phyloP scores from a whole-genome alignment of 2,888 invertebrate species.

The Scelioninae gen. 1 region DNA sequence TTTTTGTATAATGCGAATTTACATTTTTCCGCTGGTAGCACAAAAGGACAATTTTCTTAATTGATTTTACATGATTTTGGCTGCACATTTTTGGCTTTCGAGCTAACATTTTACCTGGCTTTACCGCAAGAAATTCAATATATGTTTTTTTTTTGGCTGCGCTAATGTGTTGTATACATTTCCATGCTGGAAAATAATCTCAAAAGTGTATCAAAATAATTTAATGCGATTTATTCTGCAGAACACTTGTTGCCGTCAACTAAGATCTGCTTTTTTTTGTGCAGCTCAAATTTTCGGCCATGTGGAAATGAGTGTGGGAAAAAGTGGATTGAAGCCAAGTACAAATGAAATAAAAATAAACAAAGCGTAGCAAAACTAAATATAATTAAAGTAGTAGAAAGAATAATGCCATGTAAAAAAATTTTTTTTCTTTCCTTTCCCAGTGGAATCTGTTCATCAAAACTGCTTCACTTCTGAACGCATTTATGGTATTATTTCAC shows the following conservation, averaged over 20 bases:
- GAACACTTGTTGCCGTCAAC: slow-evolving; percentile 59
- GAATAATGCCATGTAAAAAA: slow-evolving; percentile 23
- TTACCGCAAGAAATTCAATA: no score
- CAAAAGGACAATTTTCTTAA: no score
- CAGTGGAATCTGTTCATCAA: slow-evolving; percentile 33
- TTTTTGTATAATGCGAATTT: no score
- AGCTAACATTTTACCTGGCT: no score
- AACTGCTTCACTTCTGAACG: slow-evolving; percentile 18
- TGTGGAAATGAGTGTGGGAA: slow-evolving; percentile 46
- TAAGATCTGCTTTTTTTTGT: slow-evolving; percentile 37
- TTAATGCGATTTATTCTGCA: slow-evolving; percentile 48
- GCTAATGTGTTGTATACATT: no score
- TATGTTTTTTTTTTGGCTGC: slow-evolving; percentile 2
- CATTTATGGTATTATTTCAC: slow-evolving; percentile 22
- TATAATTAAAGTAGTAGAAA: slow-evolving; percentile 36
- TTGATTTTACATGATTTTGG: no score
- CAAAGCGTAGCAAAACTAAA: slow-evolving; percentile 18
- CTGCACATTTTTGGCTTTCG: no score
- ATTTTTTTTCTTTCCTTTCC: not conserved
- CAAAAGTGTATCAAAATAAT: slow-evolving; percentile 42
- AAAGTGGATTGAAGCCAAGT: slow-evolving; percentile 45
- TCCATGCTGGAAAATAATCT: slow-evolving; percentile 16
- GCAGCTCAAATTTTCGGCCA: slow-evolving; percentile 17
- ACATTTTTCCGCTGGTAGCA: no score
- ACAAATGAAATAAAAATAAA: slow-evolving; percentile 26